Conservation (phyloP, 2,797 vertebrate genomes). For the Ctenochaetus hawaiiensis region DNA sequence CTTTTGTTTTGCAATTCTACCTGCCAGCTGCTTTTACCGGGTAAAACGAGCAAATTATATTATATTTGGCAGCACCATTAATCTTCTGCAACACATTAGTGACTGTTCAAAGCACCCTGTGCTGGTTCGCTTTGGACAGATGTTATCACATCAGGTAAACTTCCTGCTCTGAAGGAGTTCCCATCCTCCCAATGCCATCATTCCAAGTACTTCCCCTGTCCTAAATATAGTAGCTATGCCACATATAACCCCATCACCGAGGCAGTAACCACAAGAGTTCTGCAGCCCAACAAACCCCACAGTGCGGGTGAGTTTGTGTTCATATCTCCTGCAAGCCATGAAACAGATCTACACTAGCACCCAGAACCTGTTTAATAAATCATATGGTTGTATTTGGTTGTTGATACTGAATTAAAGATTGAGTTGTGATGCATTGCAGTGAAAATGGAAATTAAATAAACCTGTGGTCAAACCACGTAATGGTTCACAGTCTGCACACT, state of each 20-base stretch:
- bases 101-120: not conserved
- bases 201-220: slow-evolving; percentile 45
- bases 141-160: slow-evolving; percentile 19
- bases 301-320: not conserved
- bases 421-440: not conserved
- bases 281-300: slow-evolving; percentile 8
- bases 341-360: not conserved
- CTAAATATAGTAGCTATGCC: slow-evolving; percentile 79
- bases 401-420: not conserved
- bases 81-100: not conserved
- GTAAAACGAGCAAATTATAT: not conserved
- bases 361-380: not conserved
- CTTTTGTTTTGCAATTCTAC: not conserved
- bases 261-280: slow-evolving; percentile 26
- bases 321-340: not conserved
- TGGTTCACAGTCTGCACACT: not conserved
- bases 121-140: slow-evolving; percentile 21
- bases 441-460: not conserved
- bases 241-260: slow-evolving; percentile 75
- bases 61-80: not conserved
- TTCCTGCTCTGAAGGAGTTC: slow-evolving; percentile 26
- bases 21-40: not conserved
- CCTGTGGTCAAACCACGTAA: not conserved
- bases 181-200: slow-evolving; percentile 49
- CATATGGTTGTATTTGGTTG: not conserved